Percentiles rank a stretch among this genome's conserved stretches.
Evolutionary conservation across 2,888 invertebrate genomes (phyloP).

Genomic region (Xestia xanthographa): DNA sequence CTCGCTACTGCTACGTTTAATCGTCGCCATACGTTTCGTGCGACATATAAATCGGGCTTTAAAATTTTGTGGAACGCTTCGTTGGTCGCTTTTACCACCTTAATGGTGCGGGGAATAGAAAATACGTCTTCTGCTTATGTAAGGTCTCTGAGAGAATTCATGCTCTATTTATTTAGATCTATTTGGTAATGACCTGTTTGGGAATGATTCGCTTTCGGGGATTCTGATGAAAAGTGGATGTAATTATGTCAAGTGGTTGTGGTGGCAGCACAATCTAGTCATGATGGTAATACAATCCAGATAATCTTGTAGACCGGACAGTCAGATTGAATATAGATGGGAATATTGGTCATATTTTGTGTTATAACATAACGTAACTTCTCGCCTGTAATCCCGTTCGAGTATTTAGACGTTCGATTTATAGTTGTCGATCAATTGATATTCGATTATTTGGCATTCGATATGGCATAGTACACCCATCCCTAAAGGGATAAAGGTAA

Average conservation of each 20-base stretch:
- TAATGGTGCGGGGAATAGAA: slow-evolving; percentile 51
- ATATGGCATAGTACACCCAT: too few relatives aligned
- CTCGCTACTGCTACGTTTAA: slow-evolving; percentile 67
- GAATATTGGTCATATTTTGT: neutral
- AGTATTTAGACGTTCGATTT: too few relatives aligned
- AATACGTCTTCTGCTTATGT: slow-evolving; percentile 40
- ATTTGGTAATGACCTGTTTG: slow-evolving; percentile 7
- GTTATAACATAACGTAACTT: too few relatives aligned
- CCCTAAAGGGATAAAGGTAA: too few relatives aligned
- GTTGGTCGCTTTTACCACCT: slow-evolving; percentile 54
- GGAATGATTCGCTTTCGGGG: neutral
- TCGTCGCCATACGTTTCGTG: slow-evolving; percentile 71
- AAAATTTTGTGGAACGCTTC: slow-evolving; percentile 65
- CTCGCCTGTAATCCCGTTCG: too few relatives aligned
- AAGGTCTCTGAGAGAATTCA: slow-evolving; percentile 23
- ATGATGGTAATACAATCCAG: neutral
- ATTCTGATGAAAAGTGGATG: neutral
- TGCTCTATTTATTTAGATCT: slow-evolving; percentile 38
- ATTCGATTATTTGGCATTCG: too few relatives aligned
- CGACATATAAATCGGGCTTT: slow-evolving; percentile 71
- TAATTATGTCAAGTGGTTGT: neutral
- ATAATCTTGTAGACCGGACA: neutral
- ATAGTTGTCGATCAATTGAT: too few relatives aligned
- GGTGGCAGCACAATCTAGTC: neutral
- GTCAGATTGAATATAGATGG: neutral